A percentile compares a stretch with the other conserved stretches of the same genome.
Evolutionary conservation across 1,140 invertebrate species (phyloP).

Genomic region (Laupala kohalensis): DNA sequence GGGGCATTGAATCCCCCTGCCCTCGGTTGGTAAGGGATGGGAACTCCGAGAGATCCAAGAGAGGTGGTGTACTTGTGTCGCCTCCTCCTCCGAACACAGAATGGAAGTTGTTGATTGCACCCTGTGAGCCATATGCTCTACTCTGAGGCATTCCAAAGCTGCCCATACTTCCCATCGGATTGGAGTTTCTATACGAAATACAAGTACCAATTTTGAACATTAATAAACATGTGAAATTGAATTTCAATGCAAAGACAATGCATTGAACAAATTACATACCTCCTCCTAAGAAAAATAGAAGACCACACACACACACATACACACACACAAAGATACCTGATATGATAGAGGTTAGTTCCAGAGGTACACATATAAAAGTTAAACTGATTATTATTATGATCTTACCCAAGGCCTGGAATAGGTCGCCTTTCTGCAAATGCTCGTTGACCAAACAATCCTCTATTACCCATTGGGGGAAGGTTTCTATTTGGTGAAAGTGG

Average conservation of each 20-base stretch:
- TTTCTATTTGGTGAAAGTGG: constrained; percentile 42
- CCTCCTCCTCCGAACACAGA: constrained; percentile 58
- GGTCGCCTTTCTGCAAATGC: constrained; percentile 61
- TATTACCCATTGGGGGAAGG: constrained; percentile 21
- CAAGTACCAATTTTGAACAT: too few species aligned
- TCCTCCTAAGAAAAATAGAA: too few species aligned
- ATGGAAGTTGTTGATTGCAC: constrained; percentile 51
- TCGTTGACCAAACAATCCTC: constrained; percentile 57
- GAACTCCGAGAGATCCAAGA: constrained; percentile 79
- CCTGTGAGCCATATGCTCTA: constrained; percentile 47
- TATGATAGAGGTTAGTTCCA: too few species aligned
- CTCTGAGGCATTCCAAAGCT: constrained; percentile 45
- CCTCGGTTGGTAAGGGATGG: constrained; percentile 73
- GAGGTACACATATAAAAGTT: too few species aligned
- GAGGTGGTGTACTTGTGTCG: constrained; percentile 62
- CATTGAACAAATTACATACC: too few species aligned
- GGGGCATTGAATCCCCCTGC: constrained; percentile 61
- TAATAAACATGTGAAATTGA: too few species aligned
- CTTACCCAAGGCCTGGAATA: constrained; percentile 52
- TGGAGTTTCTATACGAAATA: constrained; percentile 37
- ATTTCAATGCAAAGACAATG: too few species aligned
- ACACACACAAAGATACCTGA: too few species aligned
- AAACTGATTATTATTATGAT: too few species aligned
- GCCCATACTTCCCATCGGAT: constrained; percentile 47
- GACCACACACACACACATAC: too few species aligned